Evolutionary conservation across 2,113 vertebrate genomes (phyloP), one percentile per base, ranked within the genome.

Genomic region (Anser cygnoides): DNA sequence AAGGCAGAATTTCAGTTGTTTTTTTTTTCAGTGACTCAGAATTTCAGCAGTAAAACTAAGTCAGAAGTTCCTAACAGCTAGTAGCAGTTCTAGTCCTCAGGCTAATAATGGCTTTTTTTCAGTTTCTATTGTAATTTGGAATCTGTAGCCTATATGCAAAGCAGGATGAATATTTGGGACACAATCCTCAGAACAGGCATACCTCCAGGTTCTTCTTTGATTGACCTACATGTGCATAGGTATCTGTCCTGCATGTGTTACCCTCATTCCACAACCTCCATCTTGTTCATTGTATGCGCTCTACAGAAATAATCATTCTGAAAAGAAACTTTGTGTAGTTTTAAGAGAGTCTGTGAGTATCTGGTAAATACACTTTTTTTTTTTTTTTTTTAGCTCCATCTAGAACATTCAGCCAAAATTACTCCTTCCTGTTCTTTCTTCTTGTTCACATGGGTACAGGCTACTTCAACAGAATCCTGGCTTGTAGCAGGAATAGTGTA

Each of bases 351-450:
- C 3, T 52, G 11, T 82, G 18, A 58, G 33, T 57, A 28, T 49
- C 3, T 26, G 54, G 18, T 54, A 49, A 57, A 61, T 41, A 21
- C 2, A 5, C 2, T 2, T 0, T 0, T 2, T 88, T 19, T 46
- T 44, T 6, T 44, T 44, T 46, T 44, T 46, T 46, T 86, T 78
- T 49, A 49, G 8, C 31, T 66, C 37, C 1, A 6, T 57, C 19
- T n/a, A 44, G 61, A 65, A 5, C 5, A 46, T 18, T 59, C 13
- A 74, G 9, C 7, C 14, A 33, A 41, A 71, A 7, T 25, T 58
- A 6, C 1, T 37, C 20, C 70, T 91, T n/a, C 22, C 9, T 66
- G 3, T 46, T 93, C 11, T 76, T 58, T 72, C n/a, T 86, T 76
- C n/a, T 28, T 21, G 6, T 61, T 25, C 70, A 4, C 4, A 33